These are phyloP conservation scores for Papilio polyxenes DNA, from an alignment of 1,140 invertebrate species.

Conservation along the genomic window DNA sequence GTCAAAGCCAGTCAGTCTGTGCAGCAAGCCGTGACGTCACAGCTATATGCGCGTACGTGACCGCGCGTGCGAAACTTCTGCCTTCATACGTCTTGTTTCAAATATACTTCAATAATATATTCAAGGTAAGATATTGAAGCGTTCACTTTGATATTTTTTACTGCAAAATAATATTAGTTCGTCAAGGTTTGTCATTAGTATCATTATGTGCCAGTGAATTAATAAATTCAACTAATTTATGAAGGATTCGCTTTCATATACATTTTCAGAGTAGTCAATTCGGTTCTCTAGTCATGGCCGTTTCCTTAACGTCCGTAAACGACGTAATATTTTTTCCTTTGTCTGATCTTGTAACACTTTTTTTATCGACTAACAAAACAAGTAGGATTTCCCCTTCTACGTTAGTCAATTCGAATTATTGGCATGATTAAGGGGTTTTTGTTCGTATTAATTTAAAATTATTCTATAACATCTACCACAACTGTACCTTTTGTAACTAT, in stretches of 20 bases:
- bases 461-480: too few relatives aligned
- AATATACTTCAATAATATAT: neutral
- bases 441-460: too few relatives aligned
- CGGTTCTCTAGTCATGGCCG: neutral
- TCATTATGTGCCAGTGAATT: neutral
- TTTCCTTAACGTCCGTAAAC: neutral
- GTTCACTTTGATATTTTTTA: constrained; percentile 16
- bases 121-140: constrained; percentile 9
- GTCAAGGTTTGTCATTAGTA: constrained; percentile 4
- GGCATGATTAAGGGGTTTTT: too few relatives aligned
- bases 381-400: neutral
- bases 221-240: neutral
- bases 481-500: too few relatives aligned
- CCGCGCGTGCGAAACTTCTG: neutral
- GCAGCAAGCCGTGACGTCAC: constrained; percentile 25
- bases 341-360: neutral
- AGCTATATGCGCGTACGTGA: constrained; percentile 3
- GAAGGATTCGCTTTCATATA: neutral
- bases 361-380: neutral
- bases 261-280: neutral
- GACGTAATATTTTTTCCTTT: neutral
- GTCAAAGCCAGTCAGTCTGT: neutral
- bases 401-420: too few relatives aligned
- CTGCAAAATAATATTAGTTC: neutral
- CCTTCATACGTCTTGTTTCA: neutral